phyloP scores from a whole-genome alignment of 2,113 vertebrate species.

The Anarhynchus alexandrinus region DNA sequence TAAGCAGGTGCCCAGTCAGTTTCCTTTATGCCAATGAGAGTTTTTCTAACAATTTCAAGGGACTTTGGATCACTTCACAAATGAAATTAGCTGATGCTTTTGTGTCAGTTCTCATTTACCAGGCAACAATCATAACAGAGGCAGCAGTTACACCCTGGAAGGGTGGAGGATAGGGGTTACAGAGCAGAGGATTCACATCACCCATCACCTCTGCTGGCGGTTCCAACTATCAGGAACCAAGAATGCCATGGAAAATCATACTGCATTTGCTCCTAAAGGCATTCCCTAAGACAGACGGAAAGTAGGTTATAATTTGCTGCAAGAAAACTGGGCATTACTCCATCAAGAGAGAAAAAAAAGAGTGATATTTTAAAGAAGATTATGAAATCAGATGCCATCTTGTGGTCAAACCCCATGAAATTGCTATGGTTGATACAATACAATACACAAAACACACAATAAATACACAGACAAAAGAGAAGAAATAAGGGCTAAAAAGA shows the following conservation, averaged over 20 bases:
- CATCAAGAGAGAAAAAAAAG: not conserved
- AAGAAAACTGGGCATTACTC: not conserved
- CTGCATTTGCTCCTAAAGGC: not conserved
- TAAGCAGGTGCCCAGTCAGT: not conserved
- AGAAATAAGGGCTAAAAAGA: not conserved
- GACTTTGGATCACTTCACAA: not conserved
- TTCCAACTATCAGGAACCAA: not conserved
- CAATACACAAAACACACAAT: not conserved
- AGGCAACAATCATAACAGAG: not conserved
- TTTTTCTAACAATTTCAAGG: not conserved
- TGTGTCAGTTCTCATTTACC: not conserved
- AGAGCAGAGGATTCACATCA: not conserved
- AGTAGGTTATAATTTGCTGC: conserved; percentile 30
- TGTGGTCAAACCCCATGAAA: conserved; percentile 49
- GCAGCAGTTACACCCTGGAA: not conserved
- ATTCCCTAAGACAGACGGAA: conserved; percentile 18
- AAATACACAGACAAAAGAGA: not conserved
- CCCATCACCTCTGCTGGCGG: not conserved
- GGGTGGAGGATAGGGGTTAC: not conserved
- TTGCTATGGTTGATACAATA: not conserved
- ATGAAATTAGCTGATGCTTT: not conserved
- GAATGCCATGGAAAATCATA: conserved; percentile 14
- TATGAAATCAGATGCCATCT: conserved; percentile 66
- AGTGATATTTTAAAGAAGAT: not conserved
- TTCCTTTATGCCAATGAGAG: not conserved